phyloP scores from a whole-genome alignment of 2,888 invertebrate genomes.

The Synergus itoensis region DNA sequence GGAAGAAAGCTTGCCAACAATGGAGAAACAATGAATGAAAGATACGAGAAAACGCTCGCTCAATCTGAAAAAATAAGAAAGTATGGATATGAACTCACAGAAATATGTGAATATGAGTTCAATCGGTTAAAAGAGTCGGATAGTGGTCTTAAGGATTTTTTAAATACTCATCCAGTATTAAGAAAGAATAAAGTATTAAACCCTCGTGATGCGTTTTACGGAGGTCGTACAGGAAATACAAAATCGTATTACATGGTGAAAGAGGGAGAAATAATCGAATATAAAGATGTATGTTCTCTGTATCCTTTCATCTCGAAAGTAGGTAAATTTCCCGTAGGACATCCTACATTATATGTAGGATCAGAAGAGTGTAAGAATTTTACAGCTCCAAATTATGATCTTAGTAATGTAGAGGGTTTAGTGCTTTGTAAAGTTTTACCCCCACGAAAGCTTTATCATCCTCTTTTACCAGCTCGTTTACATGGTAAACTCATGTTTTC shows the following conservation, averaged over 20 bases:
- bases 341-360: constrained; percentile 60
- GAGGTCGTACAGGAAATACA: constrained; percentile 28
- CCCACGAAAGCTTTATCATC: constrained; percentile 62
- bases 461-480: constrained; percentile 64
- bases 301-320: constrained; percentile 62
- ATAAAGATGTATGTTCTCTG: constrained; percentile 41
- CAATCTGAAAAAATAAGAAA: neutral
- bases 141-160: neutral
- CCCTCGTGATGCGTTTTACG: constrained; percentile 43
- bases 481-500: constrained; percentile 68
- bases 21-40: constrained; percentile 3
- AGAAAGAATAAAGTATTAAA: neutral
- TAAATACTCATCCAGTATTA: neutral
- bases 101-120: constrained; percentile 43
- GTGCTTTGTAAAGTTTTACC: constrained; percentile 60
- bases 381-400: constrained; percentile 44
- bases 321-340: constrained; percentile 61
- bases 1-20: neutral
- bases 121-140: neutral
- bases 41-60: constrained; percentile 17
- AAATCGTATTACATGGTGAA: neutral
- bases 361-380: constrained; percentile 48
- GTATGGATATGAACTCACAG: neutral
- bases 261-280: constrained; percentile 40
- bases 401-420: constrained; percentile 57